A percentile compares a stretch with the other conserved stretches of the same genome.
These are phyloP conservation scores for Clitarchus hookeri DNA, from an alignment of 2,888 invertebrate species.

Conservation along the genomic window DNA sequence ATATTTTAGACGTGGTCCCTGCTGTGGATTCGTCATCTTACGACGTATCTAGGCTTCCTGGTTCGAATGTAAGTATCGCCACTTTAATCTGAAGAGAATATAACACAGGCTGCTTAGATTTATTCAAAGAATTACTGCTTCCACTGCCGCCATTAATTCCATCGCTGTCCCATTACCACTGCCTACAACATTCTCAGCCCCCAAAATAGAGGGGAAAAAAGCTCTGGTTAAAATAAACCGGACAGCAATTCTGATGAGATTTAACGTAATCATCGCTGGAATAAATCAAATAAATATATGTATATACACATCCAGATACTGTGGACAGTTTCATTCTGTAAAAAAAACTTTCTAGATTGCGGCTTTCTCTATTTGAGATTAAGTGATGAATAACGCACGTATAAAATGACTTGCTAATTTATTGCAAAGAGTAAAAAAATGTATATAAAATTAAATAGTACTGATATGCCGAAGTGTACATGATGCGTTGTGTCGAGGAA, in stretches of 20 bases:
- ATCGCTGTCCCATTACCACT: neutral
- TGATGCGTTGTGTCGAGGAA: no score
- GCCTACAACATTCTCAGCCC: neutral
- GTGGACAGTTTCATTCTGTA: no score
- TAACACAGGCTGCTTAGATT: neutral
- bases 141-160: neutral
- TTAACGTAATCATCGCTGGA: neutral
- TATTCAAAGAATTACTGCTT: neutral
- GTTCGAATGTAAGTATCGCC: neutral
- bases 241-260: no score
- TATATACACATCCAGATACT: neutral
- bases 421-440: no score
- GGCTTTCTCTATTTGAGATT: no score
- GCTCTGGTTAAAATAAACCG: neutral
- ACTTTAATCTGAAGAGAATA: neutral
- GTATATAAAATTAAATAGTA: no score
- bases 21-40: neutral
- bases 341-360: no score
- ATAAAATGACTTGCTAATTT: no score
- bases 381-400: no score
- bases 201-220: neutral
- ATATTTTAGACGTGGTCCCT: neutral
- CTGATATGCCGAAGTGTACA: no score
- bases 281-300: neutral
- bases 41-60: neutral